Evolutionary conservation across 1,140 invertebrate species (phyloP).

Genomic region (Lanistes nyassanus): DNA sequence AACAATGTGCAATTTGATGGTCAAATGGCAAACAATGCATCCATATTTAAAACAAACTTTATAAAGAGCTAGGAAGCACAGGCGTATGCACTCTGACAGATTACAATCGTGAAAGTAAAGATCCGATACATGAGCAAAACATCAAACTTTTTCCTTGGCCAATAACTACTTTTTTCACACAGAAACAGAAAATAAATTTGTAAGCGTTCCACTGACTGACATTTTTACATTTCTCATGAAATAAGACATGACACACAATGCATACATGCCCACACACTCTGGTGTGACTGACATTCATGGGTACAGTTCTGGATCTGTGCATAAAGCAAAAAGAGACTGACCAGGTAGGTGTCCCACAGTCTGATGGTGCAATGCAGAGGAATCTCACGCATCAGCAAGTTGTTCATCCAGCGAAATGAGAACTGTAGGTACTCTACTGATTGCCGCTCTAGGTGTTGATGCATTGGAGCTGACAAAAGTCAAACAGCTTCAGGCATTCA

Average conservation of each 20-base stretch:
- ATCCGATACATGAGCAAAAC: too few species aligned
- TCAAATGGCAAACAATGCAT: too few species aligned
- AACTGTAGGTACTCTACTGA: constrained; percentile 99
- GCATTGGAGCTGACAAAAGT: constrained; percentile 76
- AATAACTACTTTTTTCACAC: too few species aligned
- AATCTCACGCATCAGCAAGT: constrained; percentile 96
- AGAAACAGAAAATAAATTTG: too few species aligned
- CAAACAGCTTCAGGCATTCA: background rate
- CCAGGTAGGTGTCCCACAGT: constrained; percentile 99
- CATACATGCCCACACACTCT: background rate
- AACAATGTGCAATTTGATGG: constrained; percentile 16
- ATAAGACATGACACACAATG: too few species aligned
- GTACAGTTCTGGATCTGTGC: background rate
- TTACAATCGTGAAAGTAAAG: too few species aligned
- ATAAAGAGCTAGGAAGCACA: too few species aligned
- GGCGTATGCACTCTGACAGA: too few species aligned
- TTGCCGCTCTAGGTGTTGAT: constrained; percentile 91
- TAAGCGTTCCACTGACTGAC: too few species aligned
- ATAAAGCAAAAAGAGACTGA: constrained; percentile 36
- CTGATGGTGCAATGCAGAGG: constrained; percentile 97
- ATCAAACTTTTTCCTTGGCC: too few species aligned
- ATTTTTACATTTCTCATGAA: too few species aligned
- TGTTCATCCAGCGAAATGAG: constrained; percentile 99
- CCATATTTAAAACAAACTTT: too few species aligned
- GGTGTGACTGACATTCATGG: background rate